Evolutionary conservation across 2,797 vertebrate genomes (phyloP).

Genomic region (Dicrostonyx torquatus): DNA sequence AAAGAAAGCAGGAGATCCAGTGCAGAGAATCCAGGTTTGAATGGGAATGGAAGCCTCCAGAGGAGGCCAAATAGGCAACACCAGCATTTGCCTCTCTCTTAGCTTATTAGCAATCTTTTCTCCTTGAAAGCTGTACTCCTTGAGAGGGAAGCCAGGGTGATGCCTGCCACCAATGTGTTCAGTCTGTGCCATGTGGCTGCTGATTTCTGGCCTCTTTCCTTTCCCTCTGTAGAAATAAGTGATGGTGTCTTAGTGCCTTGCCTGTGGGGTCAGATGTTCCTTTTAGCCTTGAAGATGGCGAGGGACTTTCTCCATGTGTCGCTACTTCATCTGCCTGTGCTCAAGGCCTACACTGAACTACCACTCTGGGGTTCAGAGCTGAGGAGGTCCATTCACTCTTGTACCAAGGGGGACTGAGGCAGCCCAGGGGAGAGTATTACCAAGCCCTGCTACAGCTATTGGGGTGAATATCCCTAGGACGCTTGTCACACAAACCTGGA

Average conservation of each 20-base stretch:
- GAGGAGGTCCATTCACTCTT: background rate
- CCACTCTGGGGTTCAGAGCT: background rate
- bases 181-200: background rate
- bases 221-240: background rate
- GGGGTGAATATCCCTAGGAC: accelerated
- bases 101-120: background rate
- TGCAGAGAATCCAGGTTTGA: background rate
- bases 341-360: background rate
- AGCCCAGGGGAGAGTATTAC: background rate
- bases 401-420: background rate
- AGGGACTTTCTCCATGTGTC: background rate
- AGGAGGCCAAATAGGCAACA: background rate
- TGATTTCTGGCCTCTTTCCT: background rate
- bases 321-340: background rate
- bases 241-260: background rate
- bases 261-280: background rate
- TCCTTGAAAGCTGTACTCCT: background rate
- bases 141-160: background rate
- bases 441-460: background rate
- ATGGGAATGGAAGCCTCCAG: background rate
- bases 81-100: background rate
- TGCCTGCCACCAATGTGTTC: background rate
- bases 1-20: background rate
- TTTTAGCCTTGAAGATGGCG: background rate
- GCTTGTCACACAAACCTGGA: background rate